Percentiles rank a stretch among this genome's conserved stretches.
Conservation (phyloP, 2,113 vertebrate species). For the Mormyrus iriodes region DNA sequence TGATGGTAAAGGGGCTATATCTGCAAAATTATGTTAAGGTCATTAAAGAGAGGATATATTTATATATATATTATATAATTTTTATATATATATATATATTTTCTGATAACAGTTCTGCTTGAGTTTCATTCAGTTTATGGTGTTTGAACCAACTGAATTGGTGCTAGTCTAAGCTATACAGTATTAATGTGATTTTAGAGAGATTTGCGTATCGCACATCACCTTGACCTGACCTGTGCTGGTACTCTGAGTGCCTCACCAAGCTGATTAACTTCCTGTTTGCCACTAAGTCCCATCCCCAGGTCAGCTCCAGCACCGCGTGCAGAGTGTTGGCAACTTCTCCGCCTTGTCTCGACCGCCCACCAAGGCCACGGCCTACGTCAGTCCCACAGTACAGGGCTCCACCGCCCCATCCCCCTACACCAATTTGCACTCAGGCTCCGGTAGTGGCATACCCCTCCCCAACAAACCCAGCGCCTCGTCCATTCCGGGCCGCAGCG, state of each 20-base stretch:
- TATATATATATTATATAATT: no score
- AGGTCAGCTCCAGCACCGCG: slow-evolving; percentile 81
- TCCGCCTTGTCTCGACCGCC: slow-evolving; percentile 70
- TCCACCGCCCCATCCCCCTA: slow-evolving; percentile 61
- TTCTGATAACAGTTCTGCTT: neutral
- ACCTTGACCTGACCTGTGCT: neutral
- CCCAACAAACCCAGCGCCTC: slow-evolving; percentile 72
- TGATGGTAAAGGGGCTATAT: neutral
- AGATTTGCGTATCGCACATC: neutral
- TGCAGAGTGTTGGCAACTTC: slow-evolving; percentile 89
- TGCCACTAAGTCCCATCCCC: slow-evolving; percentile 75
- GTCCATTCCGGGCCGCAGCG: slow-evolving; percentile 69
- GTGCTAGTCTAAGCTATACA: neutral
- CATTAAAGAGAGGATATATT: neutral
- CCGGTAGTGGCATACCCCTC: slow-evolving; percentile 69
- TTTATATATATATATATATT: neutral
- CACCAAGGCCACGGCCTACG: slow-evolving; percentile 91
- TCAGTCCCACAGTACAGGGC: slow-evolving; percentile 86
- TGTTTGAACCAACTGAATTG: neutral
- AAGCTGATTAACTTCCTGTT: neutral
- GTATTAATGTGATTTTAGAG: neutral
- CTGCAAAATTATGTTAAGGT: neutral
- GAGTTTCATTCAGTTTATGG: neutral
- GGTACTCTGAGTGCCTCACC: neutral
- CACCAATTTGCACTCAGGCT: slow-evolving; percentile 64